A percentile compares a stretch with the other conserved stretches of the same genome.
Conservation (phyloP, 2,888 invertebrate species). For the Aleiodes testaceus region DNA sequence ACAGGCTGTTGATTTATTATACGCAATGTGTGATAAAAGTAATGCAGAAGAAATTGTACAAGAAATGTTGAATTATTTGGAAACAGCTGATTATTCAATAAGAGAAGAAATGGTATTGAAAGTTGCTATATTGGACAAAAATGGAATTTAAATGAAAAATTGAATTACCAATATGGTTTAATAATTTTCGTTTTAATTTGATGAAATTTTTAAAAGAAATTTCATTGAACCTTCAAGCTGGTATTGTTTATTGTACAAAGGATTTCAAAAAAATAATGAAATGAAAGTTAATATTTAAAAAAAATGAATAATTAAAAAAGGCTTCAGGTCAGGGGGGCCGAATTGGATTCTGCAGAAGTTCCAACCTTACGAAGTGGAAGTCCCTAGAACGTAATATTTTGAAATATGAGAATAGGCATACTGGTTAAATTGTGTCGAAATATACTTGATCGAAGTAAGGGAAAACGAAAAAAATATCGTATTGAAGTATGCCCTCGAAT, state of each 20-base stretch:
- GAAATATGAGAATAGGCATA: too few relatives aligned
- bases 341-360: too few relatives aligned
- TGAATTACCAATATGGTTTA: not conserved
- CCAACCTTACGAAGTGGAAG: too few relatives aligned
- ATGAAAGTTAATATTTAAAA: slow-evolving; percentile 35
- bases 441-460: too few relatives aligned
- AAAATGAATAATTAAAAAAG: slow-evolving; percentile 16
- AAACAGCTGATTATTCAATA: slow-evolving; percentile 99
- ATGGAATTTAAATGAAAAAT: not conserved
- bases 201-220: slow-evolving; percentile 6
- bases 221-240: not conserved
- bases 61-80: slow-evolving; percentile 99
- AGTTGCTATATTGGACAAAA: slow-evolving; percentile 88
- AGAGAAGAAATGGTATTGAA: slow-evolving; percentile 99
- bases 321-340: too few relatives aligned
- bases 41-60: slow-evolving; percentile 99
- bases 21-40: slow-evolving; percentile 99
- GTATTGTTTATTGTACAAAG: slow-evolving; percentile 46
- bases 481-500: too few relatives aligned
- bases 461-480: too few relatives aligned
- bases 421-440: too few relatives aligned
- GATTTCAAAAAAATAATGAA: slow-evolving; percentile 33
- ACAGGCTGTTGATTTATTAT: slow-evolving; percentile 97
- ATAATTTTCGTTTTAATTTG: not conserved
- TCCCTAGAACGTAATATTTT: too few relatives aligned